Conservation (phyloP, 2,113 vertebrate species). For the Rhea americana region DNA sequence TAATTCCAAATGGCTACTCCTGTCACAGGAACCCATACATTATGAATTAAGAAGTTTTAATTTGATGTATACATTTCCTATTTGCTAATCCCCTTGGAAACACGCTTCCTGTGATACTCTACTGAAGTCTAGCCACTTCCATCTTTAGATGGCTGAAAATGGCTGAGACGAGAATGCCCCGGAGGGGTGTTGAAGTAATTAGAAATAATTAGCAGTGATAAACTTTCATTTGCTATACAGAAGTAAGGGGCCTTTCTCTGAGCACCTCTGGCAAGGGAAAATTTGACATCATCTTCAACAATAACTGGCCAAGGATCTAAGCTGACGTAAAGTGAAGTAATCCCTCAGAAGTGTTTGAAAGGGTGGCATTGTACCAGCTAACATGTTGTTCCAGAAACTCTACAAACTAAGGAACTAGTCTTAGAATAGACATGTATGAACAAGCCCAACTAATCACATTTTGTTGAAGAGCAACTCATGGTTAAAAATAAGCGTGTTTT, state of each 20-base stretch:
- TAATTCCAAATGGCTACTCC: background rate
- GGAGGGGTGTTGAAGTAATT: background rate
- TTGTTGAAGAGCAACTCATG: background rate
- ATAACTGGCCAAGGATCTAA: background rate
- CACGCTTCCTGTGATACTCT: background rate
- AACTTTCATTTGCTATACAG: background rate
- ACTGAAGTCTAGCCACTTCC: background rate
- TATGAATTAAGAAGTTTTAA: background rate
- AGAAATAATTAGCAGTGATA: background rate
- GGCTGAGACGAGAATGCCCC: background rate
- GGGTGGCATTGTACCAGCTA: background rate
- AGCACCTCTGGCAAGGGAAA: background rate
- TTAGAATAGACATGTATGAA: background rate
- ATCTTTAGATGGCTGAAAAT: background rate
- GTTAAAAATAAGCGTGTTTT: slow-evolving; percentile 64
- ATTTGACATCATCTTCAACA: background rate
- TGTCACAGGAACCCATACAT: background rate
- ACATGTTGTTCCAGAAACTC: background rate
- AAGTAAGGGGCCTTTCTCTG: background rate
- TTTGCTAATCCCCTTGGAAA: background rate
- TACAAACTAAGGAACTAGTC: background rate
- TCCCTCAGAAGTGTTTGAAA: background rate
- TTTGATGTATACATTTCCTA: background rate
- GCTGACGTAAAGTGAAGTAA: background rate
- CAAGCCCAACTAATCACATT: slow-evolving; percentile 20